Conservation (phyloP, 2,888 invertebrate genomes). For the Drosophila percnosoma region DNA sequence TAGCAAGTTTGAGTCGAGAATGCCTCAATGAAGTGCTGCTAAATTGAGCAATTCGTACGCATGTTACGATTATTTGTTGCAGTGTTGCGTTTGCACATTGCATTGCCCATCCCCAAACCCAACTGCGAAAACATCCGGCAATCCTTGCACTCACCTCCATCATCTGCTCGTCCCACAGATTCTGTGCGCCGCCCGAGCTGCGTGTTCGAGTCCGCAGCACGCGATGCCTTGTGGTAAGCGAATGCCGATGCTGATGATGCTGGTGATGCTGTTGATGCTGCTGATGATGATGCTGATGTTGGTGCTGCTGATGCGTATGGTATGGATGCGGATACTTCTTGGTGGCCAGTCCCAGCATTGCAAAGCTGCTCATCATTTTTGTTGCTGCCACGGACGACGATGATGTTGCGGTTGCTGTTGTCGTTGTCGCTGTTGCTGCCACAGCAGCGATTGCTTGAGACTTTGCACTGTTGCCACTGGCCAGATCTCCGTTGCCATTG, state of each 20-base stretch:
- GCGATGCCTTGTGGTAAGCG: conserved; percentile 83
- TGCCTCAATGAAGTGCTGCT: neutral
- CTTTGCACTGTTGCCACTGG: conserved; percentile 19
- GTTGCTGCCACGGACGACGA: conserved; percentile 20
- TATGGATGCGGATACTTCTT: conserved; percentile 63
- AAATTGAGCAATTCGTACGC: neutral
- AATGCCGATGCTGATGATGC: conserved; percentile 69
- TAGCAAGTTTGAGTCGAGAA: neutral
- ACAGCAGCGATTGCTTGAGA: conserved; percentile 9
- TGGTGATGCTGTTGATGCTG: conserved; percentile 78
- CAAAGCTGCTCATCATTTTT: conserved; percentile 60
- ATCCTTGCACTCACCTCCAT: conserved; percentile 80
- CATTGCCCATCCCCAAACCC: neutral
- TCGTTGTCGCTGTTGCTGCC: conserved; percentile 6
- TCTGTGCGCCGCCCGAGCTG: conserved; percentile 84
- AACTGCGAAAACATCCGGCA: neutral
- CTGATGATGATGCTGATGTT: conserved; percentile 70
- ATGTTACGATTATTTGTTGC: neutral
- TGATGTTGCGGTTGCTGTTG: conserved; percentile 12
- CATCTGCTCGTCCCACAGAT: conserved; percentile 84
- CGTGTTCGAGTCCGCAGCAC: conserved; percentile 84
- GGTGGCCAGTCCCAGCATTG: conserved; percentile 62
- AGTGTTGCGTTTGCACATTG: neutral
- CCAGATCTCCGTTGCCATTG: conserved; percentile 38
- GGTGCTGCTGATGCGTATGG: conserved; percentile 66